phyloP scores from a whole-genome alignment of 2,797 vertebrate genomes.

The Takifugu rubripes region DNA sequence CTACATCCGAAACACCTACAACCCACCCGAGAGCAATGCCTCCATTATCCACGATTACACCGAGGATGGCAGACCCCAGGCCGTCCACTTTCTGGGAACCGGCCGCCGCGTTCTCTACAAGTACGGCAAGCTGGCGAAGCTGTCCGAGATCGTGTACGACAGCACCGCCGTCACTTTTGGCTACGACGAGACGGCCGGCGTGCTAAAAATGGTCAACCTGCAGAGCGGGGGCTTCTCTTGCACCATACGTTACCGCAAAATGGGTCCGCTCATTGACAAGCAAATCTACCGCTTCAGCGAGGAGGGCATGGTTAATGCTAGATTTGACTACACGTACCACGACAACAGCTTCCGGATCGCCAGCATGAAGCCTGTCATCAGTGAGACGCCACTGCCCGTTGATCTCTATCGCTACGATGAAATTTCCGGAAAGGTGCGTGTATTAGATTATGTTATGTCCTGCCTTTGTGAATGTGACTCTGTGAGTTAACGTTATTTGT shows the following conservation, averaged over 20 bases:
- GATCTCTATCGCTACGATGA: slow-evolving; percentile 98
- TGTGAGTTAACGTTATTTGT: slow-evolving; percentile 5
- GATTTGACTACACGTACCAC: slow-evolving; percentile 98
- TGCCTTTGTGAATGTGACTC: slow-evolving; percentile 1
- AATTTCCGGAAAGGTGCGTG: slow-evolving; percentile 75
- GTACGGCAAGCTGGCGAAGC: slow-evolving; percentile 95
- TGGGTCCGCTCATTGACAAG: slow-evolving; percentile 95
- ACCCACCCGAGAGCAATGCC: slow-evolving; percentile 95
- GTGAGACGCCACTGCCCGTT: slow-evolving; percentile 94
- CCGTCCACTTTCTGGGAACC: slow-evolving; percentile 88
- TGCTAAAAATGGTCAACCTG: slow-evolving; percentile 97
- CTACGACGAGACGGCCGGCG: slow-evolving; percentile 94
- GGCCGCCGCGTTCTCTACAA: slow-evolving; percentile 97
- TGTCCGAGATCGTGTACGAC: slow-evolving; percentile 94
- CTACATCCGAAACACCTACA: slow-evolving; percentile 98
- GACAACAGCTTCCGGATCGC: slow-evolving; percentile 98
- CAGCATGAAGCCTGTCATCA: slow-evolving; percentile 98
- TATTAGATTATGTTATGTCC: background rate
- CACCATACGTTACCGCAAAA: slow-evolving; percentile 96
- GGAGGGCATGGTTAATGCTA: slow-evolving; percentile 98
- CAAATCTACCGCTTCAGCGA: slow-evolving; percentile 98
- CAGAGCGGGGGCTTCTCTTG: slow-evolving; percentile 97
- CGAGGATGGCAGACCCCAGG: slow-evolving; percentile 90
- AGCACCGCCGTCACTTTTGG: slow-evolving; percentile 96
- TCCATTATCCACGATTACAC: slow-evolving; percentile 96